These are phyloP conservation scores for Hemicentrotus pulcherrimus DNA, from an alignment of 35 echinoderm and acorn worm genomes.

Conservation along the genomic window DNA sequence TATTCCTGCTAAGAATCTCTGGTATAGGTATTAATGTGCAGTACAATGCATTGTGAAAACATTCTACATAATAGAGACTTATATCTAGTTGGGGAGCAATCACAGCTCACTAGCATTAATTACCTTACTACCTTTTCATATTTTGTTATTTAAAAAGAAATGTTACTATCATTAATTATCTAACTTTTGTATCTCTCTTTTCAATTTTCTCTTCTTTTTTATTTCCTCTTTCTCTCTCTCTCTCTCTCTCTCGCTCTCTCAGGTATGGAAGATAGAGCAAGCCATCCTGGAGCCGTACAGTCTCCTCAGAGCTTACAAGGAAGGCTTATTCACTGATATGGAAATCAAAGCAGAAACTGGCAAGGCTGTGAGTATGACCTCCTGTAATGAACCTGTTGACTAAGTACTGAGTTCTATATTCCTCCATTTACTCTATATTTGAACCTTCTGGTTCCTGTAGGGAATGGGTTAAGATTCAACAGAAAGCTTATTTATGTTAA, in stretches of 20 bases:
- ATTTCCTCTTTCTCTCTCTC: neutral
- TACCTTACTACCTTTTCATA: too few species aligned
- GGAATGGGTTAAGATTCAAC: neutral
- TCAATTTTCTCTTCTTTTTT: neutral
- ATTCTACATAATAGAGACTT: too few species aligned
- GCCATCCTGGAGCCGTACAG: slow-evolving; percentile 73
- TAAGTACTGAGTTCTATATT: too few species aligned
- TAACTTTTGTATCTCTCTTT: too few species aligned
- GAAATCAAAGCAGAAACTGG: slow-evolving; percentile 78
- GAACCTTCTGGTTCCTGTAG: neutral
- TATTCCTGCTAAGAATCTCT: too few species aligned
- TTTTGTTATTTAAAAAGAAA: too few species aligned
- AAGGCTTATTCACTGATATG: slow-evolving; percentile 78
- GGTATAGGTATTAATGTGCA: too few species aligned
- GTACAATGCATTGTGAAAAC: too few species aligned
- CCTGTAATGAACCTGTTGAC: too few species aligned
- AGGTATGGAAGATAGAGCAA: slow-evolving; percentile 75
- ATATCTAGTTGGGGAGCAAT: too few species aligned
- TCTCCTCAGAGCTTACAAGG: slow-evolving; percentile 58
- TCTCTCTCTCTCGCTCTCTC: neutral
- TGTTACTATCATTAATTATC: too few species aligned
- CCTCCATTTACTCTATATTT: neutral
- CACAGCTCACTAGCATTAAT: too few species aligned
- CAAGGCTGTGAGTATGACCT: slow-evolving; percentile 54
- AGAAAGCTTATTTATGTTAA: neutral